Conservation (phyloP, 2,888 invertebrate species). For the Trilocha varians region DNA sequence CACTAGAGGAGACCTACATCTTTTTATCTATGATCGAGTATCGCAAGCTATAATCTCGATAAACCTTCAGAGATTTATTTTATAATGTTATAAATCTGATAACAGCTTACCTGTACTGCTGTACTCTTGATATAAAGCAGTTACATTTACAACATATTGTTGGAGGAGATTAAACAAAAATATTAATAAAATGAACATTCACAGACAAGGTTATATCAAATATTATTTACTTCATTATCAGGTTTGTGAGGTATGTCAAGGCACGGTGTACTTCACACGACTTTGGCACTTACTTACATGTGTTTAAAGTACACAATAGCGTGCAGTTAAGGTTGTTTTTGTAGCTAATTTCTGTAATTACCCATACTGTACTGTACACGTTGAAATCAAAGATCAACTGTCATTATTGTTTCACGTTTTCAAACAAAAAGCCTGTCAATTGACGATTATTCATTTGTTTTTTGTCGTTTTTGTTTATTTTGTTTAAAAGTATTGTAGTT, state of each 20-base stretch:
- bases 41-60: slow-evolving; percentile 15
- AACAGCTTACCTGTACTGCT: not conserved
- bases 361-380: not conserved
- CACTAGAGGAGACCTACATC: too few relatives aligned
- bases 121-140: not conserved
- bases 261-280: not conserved
- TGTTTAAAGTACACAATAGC: not conserved
- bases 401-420: not conserved
- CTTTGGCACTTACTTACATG: not conserved
- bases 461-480: too few relatives aligned
- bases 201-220: not conserved
- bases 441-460: not conserved
- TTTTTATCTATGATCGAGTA: too few relatives aligned
- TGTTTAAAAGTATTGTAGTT: too few relatives aligned
- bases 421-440: not conserved
- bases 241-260: not conserved
- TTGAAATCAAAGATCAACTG: not conserved
- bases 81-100: not conserved
- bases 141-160: not conserved
- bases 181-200: not conserved
- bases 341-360: not conserved
- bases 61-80: not conserved
- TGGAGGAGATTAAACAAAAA: not conserved
- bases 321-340: not conserved
- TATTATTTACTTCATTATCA: not conserved